Conservation (phyloP, 2,113 vertebrate genomes). For the Epinephelus moara region DNA sequence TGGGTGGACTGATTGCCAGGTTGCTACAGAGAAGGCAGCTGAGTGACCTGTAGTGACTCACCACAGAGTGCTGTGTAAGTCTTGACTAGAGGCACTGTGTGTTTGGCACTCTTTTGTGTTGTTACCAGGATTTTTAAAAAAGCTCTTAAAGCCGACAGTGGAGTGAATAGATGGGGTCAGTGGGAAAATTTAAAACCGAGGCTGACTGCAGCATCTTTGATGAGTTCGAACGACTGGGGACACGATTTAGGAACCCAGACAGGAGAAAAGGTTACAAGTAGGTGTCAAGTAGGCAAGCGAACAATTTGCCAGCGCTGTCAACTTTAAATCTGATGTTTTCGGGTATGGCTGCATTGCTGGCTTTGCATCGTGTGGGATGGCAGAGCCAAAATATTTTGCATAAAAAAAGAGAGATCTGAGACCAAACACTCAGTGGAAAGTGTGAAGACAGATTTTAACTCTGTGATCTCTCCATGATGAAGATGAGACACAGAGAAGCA, state of each 20-base stretch:
- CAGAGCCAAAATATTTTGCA: not conserved
- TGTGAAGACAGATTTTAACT: not conserved
- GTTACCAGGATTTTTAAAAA: slow-evolving; percentile 29
- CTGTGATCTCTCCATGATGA: not conserved
- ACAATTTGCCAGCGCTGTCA: not conserved
- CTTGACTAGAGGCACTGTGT: slow-evolving; percentile 28
- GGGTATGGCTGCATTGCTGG: not conserved
- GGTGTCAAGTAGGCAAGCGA: slow-evolving; percentile 1
- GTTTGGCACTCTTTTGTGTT: slow-evolving; percentile 22
- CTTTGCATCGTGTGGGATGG: not conserved
- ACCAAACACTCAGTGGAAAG: not conserved
- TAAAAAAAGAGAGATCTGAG: not conserved
- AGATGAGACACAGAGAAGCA: not conserved
- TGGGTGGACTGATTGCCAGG: slow-evolving; percentile 50
- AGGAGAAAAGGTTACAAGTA: not conserved
- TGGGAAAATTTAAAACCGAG: slow-evolving; percentile 15
- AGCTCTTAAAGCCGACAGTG: slow-evolving; percentile 26
- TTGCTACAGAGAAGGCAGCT: slow-evolving; percentile 39
- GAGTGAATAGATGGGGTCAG: slow-evolving; percentile 19
- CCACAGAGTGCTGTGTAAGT: slow-evolving; percentile 23
- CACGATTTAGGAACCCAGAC: slow-evolving; percentile 20
- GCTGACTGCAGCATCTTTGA: slow-evolving; percentile 29
- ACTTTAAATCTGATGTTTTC: slow-evolving; percentile 5
- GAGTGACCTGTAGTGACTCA: slow-evolving; percentile 37
- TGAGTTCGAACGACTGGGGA: slow-evolving; percentile 6